Conservation (phyloP, 2,113 vertebrate species). For the Phrynosoma blainvillii region DNA sequence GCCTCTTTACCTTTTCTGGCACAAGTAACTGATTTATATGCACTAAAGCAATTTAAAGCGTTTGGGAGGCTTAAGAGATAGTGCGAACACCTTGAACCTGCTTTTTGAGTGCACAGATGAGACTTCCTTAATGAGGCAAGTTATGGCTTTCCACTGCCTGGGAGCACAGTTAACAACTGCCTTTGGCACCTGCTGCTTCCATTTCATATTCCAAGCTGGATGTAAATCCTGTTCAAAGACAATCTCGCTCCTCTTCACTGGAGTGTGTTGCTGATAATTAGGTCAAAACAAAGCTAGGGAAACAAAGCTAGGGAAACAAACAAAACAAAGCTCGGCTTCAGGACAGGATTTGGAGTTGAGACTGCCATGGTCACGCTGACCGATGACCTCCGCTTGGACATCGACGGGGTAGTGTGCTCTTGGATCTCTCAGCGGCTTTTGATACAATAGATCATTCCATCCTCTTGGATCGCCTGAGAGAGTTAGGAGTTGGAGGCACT, state of each 20-base stretch:
- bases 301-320: no score
- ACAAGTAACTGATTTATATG: constrained; percentile 24
- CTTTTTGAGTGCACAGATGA: constrained; percentile 29
- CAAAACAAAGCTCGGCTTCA: no score
- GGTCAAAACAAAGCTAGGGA: neutral
- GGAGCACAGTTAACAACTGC: neutral
- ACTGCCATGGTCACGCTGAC: no score
- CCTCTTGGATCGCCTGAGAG: no score
- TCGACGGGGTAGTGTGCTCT: no score
- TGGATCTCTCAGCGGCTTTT: no score
- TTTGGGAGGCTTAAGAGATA: constrained; percentile 44
- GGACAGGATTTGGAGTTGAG: no score
- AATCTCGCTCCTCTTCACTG: neutral
- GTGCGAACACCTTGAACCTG: constrained; percentile 25
- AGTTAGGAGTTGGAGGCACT: no score
- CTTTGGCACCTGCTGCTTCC: constrained; percentile 22
- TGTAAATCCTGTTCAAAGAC: constrained; percentile 16
- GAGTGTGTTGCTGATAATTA: constrained; percentile 15
- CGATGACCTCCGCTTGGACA: no score
- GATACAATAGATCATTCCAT: no score
- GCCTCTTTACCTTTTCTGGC: neutral
- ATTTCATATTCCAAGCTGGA: constrained; percentile 20
- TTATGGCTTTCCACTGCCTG: neutral
- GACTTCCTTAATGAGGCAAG: constrained; percentile 28
- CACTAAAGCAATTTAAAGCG: neutral